Evolutionary conservation across 1,140 invertebrate genomes (phyloP).

Genomic region (Drosophila ohnishii): DNA sequence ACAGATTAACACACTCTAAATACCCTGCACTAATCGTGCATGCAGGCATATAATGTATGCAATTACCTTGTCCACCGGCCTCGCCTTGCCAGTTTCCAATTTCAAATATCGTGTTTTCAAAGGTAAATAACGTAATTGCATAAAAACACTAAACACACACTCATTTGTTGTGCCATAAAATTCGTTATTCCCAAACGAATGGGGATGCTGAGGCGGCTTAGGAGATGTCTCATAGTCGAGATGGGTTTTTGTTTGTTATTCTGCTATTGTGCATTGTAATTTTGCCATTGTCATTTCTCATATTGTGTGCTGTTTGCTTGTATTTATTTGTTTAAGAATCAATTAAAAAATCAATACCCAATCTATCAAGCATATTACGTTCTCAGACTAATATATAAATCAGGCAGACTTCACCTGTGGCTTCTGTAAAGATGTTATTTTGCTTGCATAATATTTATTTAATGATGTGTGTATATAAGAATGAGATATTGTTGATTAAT

Average conservation of each 20-base stretch:
- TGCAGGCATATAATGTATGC: slow-evolving; percentile 29
- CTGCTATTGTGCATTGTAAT: slow-evolving; percentile 35
- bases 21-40: slow-evolving; percentile 38
- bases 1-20: slow-evolving; percentile 62
- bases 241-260: neutral
- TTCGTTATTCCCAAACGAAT: neutral
- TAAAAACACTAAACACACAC: slow-evolving; percentile 1
- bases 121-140: slow-evolving; percentile 2
- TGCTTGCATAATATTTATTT: neutral
- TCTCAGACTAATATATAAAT: slow-evolving; percentile 9
- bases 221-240: slow-evolving; percentile 19
- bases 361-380: slow-evolving; percentile 10
- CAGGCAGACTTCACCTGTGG: neutral
- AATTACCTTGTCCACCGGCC: slow-evolving; percentile 31
- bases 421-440: slow-evolving; percentile 2
- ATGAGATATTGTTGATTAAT: neutral
- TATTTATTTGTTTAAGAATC: slow-evolving; percentile 21
- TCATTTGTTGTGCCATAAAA: slow-evolving; percentile 1
- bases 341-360: slow-evolving; percentile 45
- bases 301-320: neutral
- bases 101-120: slow-evolving; percentile 18
- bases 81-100: slow-evolving; percentile 3
- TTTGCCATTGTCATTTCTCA: slow-evolving; percentile 57
- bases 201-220: neutral
- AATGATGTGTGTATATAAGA: neutral